These are phyloP conservation scores for Drosophila sulfurigaster DNA, from an alignment of 1,140 invertebrate genomes.

Conservation along the genomic window DNA sequence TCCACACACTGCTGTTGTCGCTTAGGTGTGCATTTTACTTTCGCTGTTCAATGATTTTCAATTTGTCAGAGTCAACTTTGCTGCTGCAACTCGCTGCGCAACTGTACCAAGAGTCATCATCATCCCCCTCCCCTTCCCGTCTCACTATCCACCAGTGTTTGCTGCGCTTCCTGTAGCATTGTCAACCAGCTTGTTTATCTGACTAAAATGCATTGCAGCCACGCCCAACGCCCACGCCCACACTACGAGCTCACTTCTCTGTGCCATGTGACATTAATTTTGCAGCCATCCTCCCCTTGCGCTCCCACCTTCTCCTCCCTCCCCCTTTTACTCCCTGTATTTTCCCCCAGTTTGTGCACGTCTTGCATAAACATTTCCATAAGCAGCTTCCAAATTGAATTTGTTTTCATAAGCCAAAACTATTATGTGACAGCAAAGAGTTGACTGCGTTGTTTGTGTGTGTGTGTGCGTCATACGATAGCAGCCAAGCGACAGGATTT, in stretches of 20 bases:
- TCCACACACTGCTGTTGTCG: not conserved
- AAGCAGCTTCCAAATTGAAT: constrained; percentile 82
- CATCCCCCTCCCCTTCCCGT: constrained; percentile 12
- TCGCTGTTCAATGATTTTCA: constrained; percentile 77
- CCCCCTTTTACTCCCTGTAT: not conserved
- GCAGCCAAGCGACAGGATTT: constrained; percentile 33
- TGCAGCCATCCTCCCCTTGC: not conserved
- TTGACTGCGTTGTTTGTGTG: constrained; percentile 43
- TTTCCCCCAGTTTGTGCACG: constrained; percentile 54
- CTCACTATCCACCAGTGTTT: not conserved
- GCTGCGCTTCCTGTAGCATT: constrained; percentile 7
- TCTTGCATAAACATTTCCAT: constrained; percentile 83
- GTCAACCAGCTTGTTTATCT: constrained; percentile 47
- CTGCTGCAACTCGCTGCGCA: constrained; percentile 44
- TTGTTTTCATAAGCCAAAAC: constrained; percentile 83
- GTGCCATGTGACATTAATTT: constrained; percentile 78
- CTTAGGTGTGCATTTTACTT: constrained; percentile 54
- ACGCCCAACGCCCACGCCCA: constrained; percentile 13
- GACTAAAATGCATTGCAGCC: constrained; percentile 50
- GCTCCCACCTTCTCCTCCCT: not conserved
- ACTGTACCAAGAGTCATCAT: constrained; percentile 68
- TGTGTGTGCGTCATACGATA: constrained; percentile 33
- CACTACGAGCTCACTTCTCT: constrained; percentile 18
- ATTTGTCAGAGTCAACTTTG: constrained; percentile 76
- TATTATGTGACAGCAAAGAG: constrained; percentile 74